Conservation (phyloP, 2,797 vertebrate genomes). For the Platalea minor region DNA sequence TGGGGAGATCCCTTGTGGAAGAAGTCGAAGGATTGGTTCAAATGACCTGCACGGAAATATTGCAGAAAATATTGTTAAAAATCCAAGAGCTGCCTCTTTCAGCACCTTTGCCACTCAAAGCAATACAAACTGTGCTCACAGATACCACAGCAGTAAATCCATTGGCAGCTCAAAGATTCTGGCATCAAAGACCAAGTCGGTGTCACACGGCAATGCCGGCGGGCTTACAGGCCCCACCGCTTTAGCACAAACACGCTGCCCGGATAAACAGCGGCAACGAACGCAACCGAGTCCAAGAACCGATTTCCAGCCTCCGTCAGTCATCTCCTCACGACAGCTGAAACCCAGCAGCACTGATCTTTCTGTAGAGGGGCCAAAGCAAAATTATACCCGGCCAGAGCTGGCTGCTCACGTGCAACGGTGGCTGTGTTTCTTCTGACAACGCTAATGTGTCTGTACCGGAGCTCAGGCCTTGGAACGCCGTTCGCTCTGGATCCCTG, state of each 20-base stretch:
- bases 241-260: not conserved
- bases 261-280: not conserved
- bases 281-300: not conserved
- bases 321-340: not conserved
- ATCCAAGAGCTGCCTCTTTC: not conserved
- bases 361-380: not conserved
- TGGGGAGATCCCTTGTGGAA: conserved; percentile 91
- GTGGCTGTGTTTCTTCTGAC: not conserved
- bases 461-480: not conserved
- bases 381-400: not conserved
- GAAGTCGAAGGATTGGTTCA: conserved; percentile 94
- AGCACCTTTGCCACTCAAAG: not conserved
- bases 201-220: not conserved
- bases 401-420: not conserved
- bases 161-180: not conserved
- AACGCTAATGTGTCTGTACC: not conserved
- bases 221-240: not conserved
- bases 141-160: not conserved
- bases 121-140: not conserved
- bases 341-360: not conserved
- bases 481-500: not conserved
- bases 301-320: not conserved
- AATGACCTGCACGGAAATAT: conserved; percentile 84
- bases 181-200: not conserved
- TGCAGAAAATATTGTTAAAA: not conserved